These are phyloP conservation scores for silkworm (Bombyx mori) DNA, from an alignment of 1,140 invertebrate genomes.

Conservation along the genomic window ASM3026992v2 NC_085112.1:5985501-5986000, in stretches of 20 bases:
- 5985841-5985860: constrained; percentile 33
- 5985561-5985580: no score
- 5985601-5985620: no score
- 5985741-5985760: constrained; percentile 18
- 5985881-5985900: constrained; percentile 52
- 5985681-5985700: no score
- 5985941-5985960: constrained; percentile 72
- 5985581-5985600: no score
- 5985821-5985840: constrained; percentile 33
- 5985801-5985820: constrained; percentile 38
- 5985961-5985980: constrained; percentile 62
- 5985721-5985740: background rate
- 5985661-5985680: no score
- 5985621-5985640: no score
- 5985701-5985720: no score
- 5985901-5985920: constrained; percentile 62
- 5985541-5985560: no score
- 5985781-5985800: constrained; percentile 29
- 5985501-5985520: no score
- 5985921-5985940: constrained; percentile 71
- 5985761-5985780: constrained; percentile 18
- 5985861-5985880: constrained; percentile 65
- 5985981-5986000: constrained; percentile 72
- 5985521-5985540: no score
- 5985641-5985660: no score